Evolutionary conservation across 2,888 invertebrate genomes (phyloP).

Genomic region (Philhelius pedissequus): DNA sequence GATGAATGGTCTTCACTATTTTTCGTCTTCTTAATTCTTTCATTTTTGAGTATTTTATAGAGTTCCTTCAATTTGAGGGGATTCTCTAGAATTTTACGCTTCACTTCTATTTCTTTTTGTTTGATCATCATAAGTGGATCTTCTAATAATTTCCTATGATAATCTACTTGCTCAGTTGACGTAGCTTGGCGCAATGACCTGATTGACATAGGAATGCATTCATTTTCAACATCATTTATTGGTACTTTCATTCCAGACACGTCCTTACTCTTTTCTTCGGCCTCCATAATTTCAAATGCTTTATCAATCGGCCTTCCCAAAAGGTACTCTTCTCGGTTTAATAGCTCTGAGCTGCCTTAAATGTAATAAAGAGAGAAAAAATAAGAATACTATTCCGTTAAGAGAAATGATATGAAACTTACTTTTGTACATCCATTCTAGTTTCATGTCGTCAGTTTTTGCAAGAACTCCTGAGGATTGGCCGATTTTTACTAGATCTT

Average conservation of each 20-base stretch:
- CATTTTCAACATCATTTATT: constrained; percentile 86
- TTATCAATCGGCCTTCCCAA: constrained; percentile 88
- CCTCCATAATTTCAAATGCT: constrained; percentile 84
- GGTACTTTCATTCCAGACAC: constrained; percentile 78
- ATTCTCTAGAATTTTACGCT: constrained; percentile 91
- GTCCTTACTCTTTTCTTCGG: constrained; percentile 79
- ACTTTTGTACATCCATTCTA: constrained; percentile 94
- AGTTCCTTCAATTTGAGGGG: constrained; percentile 93
- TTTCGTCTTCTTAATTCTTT: constrained; percentile 79
- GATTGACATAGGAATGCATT: constrained; percentile 88
- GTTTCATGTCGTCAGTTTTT: constrained; percentile 80
- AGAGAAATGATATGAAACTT: constrained; percentile 19
- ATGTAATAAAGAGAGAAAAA: not conserved
- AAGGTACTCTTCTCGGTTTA: constrained; percentile 92
- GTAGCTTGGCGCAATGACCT: constrained; percentile 79
- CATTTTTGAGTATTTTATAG: constrained; percentile 86
- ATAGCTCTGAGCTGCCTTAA: constrained; percentile 74
- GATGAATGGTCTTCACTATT: not conserved
- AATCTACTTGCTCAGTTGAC: constrained; percentile 87
- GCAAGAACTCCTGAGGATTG: constrained; percentile 80
- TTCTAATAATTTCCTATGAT: constrained; percentile 93
- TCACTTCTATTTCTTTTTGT: constrained; percentile 92
- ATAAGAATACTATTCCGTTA: not conserved
- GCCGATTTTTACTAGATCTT: constrained; percentile 83
- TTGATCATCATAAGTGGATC: constrained; percentile 95